Percentiles rank a stretch among this genome's conserved stretches.
phyloP scores from a whole-genome alignment of 2,888 invertebrate species.

The Coenonympha arcania region DNA sequence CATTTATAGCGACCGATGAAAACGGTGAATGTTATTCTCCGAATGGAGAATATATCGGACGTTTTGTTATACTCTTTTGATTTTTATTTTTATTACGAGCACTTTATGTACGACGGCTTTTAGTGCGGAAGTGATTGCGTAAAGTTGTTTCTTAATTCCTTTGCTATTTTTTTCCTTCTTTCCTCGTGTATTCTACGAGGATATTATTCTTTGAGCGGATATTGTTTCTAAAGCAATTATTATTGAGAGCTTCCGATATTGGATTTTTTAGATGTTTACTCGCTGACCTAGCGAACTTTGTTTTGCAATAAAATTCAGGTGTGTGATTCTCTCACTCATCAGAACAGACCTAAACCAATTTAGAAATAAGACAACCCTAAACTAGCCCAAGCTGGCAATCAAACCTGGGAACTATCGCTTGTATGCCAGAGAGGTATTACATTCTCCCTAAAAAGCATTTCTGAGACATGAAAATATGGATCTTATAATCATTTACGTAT shows the following conservation, averaged over 20 bases:
- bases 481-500: no score
- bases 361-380: no score
- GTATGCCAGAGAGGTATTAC: no score
- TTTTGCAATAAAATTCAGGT: no score
- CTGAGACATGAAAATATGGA: no score
- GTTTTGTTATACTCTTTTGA: conserved; percentile 26
- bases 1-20: conserved; percentile 48
- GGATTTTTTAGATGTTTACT: not conserved
- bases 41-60: conserved; percentile 26
- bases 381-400: no score
- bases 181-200: not conserved
- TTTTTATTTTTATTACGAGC: conserved; percentile 26
- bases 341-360: no score
- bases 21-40: conserved; percentile 31
- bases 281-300: no score
- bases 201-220: not conserved
- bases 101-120: conserved; percentile 19
- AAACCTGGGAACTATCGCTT: no score
- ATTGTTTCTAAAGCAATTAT: not conserved
- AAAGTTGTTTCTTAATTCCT: conserved; percentile 7
- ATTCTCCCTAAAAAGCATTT: no score
- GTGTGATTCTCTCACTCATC: no score
- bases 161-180: not conserved
- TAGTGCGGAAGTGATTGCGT: conserved; percentile 10
- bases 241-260: not conserved